Percentiles rank a stretch among this genome's conserved stretches.
Evolutionary conservation across 2,113 vertebrate genomes (phyloP).

Genomic region (Willisornis vidua): DNA sequence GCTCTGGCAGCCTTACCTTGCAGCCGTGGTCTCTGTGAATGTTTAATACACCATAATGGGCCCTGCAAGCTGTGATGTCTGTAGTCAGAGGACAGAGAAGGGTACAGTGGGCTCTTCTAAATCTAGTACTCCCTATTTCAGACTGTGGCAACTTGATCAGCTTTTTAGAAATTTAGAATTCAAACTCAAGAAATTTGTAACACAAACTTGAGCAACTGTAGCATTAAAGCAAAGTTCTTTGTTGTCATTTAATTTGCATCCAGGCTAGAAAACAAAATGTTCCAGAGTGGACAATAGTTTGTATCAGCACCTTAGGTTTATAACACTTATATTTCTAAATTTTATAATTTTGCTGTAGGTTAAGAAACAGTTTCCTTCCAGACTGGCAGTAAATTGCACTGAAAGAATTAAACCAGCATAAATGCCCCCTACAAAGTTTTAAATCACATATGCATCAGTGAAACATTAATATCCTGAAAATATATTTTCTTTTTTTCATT

Average conservation of each 20-base stretch:
- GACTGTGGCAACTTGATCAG: not conserved
- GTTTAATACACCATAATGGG: not conserved
- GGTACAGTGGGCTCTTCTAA: not conserved
- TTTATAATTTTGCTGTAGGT: not conserved
- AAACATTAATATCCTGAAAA: not conserved
- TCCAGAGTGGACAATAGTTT: not conserved
- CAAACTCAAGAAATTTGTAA: not conserved
- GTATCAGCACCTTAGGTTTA: not conserved
- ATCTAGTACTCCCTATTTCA: not conserved
- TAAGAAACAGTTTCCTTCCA: not conserved
- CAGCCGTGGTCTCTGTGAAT: fast-evolving
- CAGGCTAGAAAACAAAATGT: not conserved
- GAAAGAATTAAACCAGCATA: not conserved
- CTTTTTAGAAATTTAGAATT: not conserved
- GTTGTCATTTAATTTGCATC: not conserved
- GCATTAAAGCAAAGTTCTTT: not conserved
- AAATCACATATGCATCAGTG: not conserved
- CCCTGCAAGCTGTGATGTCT: not conserved
- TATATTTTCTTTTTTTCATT: not conserved
- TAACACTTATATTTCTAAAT: not conserved
- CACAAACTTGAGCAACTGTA: not conserved
- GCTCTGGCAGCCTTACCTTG: not conserved
- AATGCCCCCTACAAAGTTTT: not conserved
- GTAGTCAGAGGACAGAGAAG: not conserved
- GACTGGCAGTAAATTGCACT: not conserved